A percentile compares a stretch with the other conserved stretches of the same genome.
Conservation (phyloP, 2,113 vertebrate genomes). For the Nanorana parkeri region DNA sequence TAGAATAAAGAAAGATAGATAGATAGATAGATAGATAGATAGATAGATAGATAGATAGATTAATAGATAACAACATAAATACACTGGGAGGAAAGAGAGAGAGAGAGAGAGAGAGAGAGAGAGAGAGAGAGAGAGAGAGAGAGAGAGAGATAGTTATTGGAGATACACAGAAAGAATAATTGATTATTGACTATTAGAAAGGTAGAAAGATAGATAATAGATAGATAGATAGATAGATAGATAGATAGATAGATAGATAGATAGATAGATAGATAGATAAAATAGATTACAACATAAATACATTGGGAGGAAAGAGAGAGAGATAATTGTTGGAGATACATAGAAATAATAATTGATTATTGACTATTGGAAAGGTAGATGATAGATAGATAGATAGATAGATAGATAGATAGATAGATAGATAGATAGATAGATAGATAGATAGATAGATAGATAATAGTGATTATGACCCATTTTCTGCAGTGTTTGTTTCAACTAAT, state of each 20-base stretch:
- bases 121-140: neutral
- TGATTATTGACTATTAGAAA: neutral
- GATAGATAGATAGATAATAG: conserved; percentile 4
- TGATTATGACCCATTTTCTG: too few relatives aligned
- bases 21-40: conserved; percentile 5
- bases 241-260: too few relatives aligned
- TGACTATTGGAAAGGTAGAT: neutral
- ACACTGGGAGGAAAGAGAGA: neutral
- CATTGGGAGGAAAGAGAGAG: neutral
- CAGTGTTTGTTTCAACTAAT: too few relatives aligned
- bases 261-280: too few relatives aligned
- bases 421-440: conserved; percentile 14
- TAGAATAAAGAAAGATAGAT: neutral
- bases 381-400: neutral
- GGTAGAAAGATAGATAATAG: neutral
- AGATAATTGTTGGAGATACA: neutral
- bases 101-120: neutral
- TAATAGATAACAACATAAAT: too few relatives aligned
- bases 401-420: conserved; percentile 21
- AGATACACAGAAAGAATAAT: neutral
- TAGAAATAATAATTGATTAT: too few relatives aligned
- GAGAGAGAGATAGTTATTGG: neutral
- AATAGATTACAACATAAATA: too few relatives aligned
- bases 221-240: neutral
- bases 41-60: neutral